Percentiles rank a stretch among this genome's conserved stretches.
phyloP scores from a whole-genome alignment of 2,888 invertebrate species.

The Endotricha flammealis region DNA sequence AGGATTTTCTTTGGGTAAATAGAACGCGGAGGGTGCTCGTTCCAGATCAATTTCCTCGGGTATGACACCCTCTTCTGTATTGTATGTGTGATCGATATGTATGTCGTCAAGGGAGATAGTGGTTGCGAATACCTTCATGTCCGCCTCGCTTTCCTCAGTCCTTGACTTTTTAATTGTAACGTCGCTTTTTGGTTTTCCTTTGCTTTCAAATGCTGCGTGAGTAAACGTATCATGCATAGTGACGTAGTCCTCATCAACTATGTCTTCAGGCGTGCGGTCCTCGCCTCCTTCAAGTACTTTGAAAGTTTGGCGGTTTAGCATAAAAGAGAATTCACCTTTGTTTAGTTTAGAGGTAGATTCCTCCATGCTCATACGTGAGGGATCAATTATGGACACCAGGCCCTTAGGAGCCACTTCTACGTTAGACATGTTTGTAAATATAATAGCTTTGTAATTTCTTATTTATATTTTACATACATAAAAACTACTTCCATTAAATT shows the following conservation, averaged over 20 bases:
- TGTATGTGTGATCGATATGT: conserved; percentile 66
- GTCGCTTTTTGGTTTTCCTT: conserved; percentile 39
- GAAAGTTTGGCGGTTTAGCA: conserved; percentile 46
- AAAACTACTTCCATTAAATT: too few species aligned
- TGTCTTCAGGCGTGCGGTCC: conserved; percentile 56
- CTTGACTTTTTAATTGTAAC: conserved; percentile 35
- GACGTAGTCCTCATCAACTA: conserved; percentile 41
- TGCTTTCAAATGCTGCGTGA: conserved; percentile 58
- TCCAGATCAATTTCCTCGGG: conserved; percentile 41
- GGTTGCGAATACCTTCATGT: conserved; percentile 62
- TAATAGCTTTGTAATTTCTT: too few species aligned
- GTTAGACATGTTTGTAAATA: too few species aligned
- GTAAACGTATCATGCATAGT: conserved; percentile 48
- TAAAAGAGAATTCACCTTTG: conserved; percentile 34
- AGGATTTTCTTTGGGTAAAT: conserved; percentile 48
- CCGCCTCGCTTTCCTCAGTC: conserved; percentile 41
- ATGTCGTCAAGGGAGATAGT: conserved; percentile 74
- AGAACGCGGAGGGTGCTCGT: conserved; percentile 60
- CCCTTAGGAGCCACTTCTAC: too few species aligned
- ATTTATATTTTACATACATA: too few species aligned
- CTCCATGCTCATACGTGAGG: conserved; percentile 22
- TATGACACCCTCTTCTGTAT: conserved; percentile 54
- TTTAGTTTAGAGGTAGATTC: conserved; percentile 29
- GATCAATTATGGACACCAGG: conserved; percentile 1
- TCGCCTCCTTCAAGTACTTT: conserved; percentile 36